A percentile compares a stretch with the other conserved stretches of the same genome.
phyloP scores from a whole-genome alignment of 2,113 vertebrate genomes.

The Hyaena hyaena region DNA sequence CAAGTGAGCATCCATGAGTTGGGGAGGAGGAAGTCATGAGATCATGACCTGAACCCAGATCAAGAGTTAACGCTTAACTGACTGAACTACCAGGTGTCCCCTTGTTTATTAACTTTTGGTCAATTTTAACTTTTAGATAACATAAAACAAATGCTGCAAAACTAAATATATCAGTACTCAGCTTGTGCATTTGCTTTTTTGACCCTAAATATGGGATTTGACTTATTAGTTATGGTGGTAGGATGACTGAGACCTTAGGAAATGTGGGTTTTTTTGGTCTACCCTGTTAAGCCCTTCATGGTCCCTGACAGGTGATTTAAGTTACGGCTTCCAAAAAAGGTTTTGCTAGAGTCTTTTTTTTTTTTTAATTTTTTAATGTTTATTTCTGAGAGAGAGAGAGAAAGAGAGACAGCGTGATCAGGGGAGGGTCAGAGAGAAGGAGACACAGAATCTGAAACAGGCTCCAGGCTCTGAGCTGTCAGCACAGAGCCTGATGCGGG shows the following conservation, averaged over 20 bases:
- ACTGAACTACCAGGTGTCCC: no score
- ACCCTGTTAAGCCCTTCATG: neutral
- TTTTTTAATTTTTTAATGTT: no score
- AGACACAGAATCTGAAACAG: no score
- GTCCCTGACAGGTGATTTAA: constrained; percentile 34
- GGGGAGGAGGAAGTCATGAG: no score
- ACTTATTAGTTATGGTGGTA: neutral
- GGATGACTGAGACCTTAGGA: constrained; percentile 22
- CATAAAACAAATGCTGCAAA: neutral
- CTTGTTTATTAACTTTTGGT: neutral
- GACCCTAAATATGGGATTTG: neutral
- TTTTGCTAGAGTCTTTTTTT: neutral
- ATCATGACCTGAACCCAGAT: no score
- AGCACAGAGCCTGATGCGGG: no score
- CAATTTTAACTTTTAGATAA: constrained; percentile 42
- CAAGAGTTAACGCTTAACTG: no score
- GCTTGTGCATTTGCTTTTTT: constrained; percentile 45
- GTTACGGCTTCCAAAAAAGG: constrained; percentile 38
- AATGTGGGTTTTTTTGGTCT: neutral
- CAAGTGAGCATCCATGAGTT: no score
- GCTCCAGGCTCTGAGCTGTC: no score
- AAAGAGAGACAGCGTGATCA: no score
- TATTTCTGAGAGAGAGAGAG: no score
- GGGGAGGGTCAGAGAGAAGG: no score
- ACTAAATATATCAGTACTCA: neutral